phyloP scores from a whole-genome alignment of 2,888 invertebrate species.

The Thymelicus lineola region DNA sequence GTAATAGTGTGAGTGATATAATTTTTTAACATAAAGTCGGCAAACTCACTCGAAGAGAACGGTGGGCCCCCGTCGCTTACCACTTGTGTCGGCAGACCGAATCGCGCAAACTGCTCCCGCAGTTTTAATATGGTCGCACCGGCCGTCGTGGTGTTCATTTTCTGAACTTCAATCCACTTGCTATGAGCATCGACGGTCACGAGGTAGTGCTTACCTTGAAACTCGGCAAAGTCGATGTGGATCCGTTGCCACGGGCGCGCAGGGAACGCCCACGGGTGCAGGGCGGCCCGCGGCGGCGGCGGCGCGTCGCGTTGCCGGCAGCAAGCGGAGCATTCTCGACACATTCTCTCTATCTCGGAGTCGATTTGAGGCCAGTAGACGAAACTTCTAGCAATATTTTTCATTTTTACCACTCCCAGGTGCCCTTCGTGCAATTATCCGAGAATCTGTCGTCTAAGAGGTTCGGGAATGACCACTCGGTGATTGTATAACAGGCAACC shows the following conservation, averaged over 20 bases:
- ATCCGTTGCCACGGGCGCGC: slow-evolving; percentile 31
- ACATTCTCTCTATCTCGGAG: slow-evolving; percentile 41
- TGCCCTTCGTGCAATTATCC: slow-evolving; percentile 37
- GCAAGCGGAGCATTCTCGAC: slow-evolving; percentile 44
- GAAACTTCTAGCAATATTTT: slow-evolving; percentile 42
- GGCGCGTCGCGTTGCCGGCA: slow-evolving; percentile 41
- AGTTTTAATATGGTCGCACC: slow-evolving; percentile 4
- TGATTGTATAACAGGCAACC: slow-evolving; percentile 21
- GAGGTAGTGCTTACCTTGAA: slow-evolving; percentile 31
- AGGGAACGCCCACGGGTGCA: slow-evolving; percentile 45
- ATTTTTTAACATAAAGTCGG: slow-evolving; percentile 34
- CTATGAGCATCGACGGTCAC: slow-evolving; percentile 38
- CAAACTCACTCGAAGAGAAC: slow-evolving; percentile 36
- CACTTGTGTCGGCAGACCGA: slow-evolving; percentile 39
- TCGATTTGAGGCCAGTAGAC: slow-evolving; percentile 47
- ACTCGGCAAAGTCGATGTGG: slow-evolving; percentile 39
- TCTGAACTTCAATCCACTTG: slow-evolving; percentile 38
- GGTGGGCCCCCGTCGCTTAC: slow-evolving; percentile 41
- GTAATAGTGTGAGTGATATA: slow-evolving; percentile 37
- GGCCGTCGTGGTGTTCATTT: neutral
- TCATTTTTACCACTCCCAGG: too few relatives aligned
- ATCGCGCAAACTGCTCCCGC: slow-evolving; percentile 29
- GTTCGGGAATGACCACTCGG: slow-evolving; percentile 14
- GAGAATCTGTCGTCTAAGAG: neutral
- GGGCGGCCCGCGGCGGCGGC: slow-evolving; percentile 41